Percentiles rank a stretch among this genome's conserved stretches.
Evolutionary conservation across 2,113 vertebrate species (phyloP).

Genomic region (Chauna torquata): DNA sequence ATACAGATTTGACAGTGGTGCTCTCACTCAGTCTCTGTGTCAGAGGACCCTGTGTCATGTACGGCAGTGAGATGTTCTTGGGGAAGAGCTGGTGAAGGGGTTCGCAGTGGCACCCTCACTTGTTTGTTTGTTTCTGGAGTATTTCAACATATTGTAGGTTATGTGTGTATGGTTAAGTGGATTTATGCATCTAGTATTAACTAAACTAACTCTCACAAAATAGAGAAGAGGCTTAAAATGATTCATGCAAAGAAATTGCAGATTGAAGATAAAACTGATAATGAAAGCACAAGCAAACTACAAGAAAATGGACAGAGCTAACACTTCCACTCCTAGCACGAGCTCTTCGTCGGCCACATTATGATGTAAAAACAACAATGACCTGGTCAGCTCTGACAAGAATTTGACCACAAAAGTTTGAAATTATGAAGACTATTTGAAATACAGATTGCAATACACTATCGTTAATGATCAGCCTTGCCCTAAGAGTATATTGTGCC

Average conservation of each 20-base stretch:
- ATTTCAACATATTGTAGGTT: neutral
- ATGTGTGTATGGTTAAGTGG: neutral
- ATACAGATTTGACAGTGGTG: neutral
- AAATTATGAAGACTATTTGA: neutral
- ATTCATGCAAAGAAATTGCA: neutral
- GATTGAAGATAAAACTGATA: neutral
- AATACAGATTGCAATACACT: neutral
- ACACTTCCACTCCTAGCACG: neutral
- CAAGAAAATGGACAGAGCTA: neutral
- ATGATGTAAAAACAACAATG: neutral
- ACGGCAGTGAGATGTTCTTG: neutral
- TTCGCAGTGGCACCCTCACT: neutral
- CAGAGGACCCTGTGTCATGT: neutral
- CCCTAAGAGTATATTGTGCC: neutral
- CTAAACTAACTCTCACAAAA: neutral
- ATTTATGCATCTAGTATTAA: neutral
- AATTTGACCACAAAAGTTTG: neutral
- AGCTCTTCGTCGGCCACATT: neutral
- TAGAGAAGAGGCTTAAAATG: neutral
- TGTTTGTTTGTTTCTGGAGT: neutral
- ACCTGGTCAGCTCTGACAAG: too few relatives aligned
- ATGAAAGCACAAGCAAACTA: neutral
- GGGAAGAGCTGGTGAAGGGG: too few relatives aligned
- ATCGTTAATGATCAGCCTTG: neutral
- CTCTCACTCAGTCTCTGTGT: neutral